phyloP scores from a whole-genome alignment of 2,888 invertebrate species.

The Troides helena region DNA sequence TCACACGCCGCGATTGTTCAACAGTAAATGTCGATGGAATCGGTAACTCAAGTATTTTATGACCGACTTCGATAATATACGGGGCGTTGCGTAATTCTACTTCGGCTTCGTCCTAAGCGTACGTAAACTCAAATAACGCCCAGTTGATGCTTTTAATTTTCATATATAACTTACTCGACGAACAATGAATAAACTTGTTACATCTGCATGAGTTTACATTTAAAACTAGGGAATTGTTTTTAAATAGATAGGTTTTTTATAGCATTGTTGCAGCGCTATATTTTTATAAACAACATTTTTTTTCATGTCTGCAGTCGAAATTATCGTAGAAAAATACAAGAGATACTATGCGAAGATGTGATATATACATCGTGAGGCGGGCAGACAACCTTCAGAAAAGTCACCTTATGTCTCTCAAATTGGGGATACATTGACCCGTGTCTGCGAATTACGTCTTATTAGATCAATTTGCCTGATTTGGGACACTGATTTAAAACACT shows the following conservation, averaged over 20 bases:
- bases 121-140: slow-evolving; percentile 56
- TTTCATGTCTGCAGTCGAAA: too few relatives aligned
- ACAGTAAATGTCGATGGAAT: slow-evolving; percentile 72
- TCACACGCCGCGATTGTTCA: slow-evolving; percentile 72
- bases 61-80: slow-evolving; percentile 71
- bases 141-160: slow-evolving; percentile 28
- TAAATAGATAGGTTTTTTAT: too few relatives aligned
- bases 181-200: background rate
- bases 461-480: slow-evolving; percentile 27
- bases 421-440: slow-evolving; percentile 37
- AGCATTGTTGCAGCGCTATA: too few relatives aligned
- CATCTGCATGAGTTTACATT: background rate
- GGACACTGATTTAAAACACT: slow-evolving; percentile 25
- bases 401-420: slow-evolving; percentile 33
- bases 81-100: slow-evolving; percentile 71
- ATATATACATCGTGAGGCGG: slow-evolving; percentile 4
- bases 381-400: slow-evolving; percentile 32
- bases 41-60: slow-evolving; percentile 76
- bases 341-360: background rate
- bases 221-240: too few relatives aligned
- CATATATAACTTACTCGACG: background rate
- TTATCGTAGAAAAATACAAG: too few relatives aligned
- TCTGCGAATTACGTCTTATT: slow-evolving; percentile 27
- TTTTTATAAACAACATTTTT: too few relatives aligned
- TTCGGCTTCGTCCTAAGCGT: slow-evolving; percentile 56